A percentile compares a stretch with the other conserved stretches of the same genome.
These are phyloP conservation scores for Amphibalanus amphitrite DNA, from an alignment of 1,140 invertebrate species.

Conservation along the genomic window DNA sequence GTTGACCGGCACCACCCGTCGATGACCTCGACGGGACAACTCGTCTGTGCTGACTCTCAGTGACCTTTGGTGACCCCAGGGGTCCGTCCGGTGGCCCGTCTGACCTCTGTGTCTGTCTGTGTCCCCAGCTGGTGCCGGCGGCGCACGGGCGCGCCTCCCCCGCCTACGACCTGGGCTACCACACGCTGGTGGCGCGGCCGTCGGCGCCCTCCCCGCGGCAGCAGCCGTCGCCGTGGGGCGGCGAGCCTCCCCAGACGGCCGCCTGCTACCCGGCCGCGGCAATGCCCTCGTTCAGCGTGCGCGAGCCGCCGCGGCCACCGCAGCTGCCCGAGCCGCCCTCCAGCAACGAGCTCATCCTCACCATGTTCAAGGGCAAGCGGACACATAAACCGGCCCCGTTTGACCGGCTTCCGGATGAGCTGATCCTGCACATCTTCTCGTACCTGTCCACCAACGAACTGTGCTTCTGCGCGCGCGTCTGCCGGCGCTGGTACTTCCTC, in stretches of 20 bases:
- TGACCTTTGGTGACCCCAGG: conserved; percentile 8
- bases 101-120: conserved; percentile 13
- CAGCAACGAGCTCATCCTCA: conserved; percentile 17
- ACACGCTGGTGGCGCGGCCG: too few species aligned
- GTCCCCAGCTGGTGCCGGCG: conserved; percentile 14
- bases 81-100: conserved; percentile 12
- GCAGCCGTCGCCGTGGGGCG: conserved; percentile 16
- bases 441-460: too few species aligned
- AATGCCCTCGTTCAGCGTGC: conserved; percentile 15
- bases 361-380: conserved; percentile 22
- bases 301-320: conserved; percentile 17
- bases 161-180: too few species aligned
- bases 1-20: too few species aligned
- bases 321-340: too few species aligned
- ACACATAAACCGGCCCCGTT: conserved; percentile 23
- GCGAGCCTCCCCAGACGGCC: too few species aligned
- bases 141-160: conserved; percentile 15
- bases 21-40: too few species aligned
- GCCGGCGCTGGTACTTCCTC: too few species aligned
- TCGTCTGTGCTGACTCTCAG: conserved; percentile 13
- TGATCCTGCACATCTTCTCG: too few species aligned
- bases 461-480: too few species aligned
- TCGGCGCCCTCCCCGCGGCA: conserved; percentile 20
- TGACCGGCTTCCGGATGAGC: conserved; percentile 33
- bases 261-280: conserved; percentile 15